Percentiles rank a stretch among this genome's conserved stretches.
Conservation (phyloP, 2,797 vertebrate species). For the Mus minutoides region DNA sequence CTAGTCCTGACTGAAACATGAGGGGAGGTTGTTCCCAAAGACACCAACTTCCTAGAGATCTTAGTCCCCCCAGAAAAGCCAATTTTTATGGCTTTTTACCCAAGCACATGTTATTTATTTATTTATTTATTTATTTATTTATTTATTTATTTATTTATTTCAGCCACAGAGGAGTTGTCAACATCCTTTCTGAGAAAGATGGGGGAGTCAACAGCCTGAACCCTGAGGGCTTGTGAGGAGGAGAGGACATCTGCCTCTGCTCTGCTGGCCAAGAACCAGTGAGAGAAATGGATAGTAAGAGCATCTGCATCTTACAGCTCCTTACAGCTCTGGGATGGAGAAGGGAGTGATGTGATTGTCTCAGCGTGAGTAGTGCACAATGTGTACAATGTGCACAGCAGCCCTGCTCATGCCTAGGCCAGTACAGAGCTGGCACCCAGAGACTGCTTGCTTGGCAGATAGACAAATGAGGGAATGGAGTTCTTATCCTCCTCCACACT, state of each 20-base stretch:
- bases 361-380: neutral
- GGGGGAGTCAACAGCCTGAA: neutral
- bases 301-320: neutral
- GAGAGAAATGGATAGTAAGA: neutral
- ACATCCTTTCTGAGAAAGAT: constrained; percentile 1
- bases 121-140: too few relatives aligned
- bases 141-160: too few relatives aligned
- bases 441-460: neutral
- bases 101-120: neutral
- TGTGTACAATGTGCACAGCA: neutral
- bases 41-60: neutral
- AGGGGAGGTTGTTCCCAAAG: neutral
- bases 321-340: neutral
- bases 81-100: neutral
- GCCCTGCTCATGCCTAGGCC: neutral
- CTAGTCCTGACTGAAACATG: neutral
- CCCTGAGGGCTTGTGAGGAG: neutral
- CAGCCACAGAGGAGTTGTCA: neutral
- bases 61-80: neutral
- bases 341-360: neutral
- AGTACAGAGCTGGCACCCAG: neutral
- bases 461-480: neutral
- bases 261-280: neutral
- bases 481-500: neutral
- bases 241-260: neutral